Base-by-base conservation (phyloP, 2,888 invertebrate genomes). In the Auanema freiburgensis region DNA sequence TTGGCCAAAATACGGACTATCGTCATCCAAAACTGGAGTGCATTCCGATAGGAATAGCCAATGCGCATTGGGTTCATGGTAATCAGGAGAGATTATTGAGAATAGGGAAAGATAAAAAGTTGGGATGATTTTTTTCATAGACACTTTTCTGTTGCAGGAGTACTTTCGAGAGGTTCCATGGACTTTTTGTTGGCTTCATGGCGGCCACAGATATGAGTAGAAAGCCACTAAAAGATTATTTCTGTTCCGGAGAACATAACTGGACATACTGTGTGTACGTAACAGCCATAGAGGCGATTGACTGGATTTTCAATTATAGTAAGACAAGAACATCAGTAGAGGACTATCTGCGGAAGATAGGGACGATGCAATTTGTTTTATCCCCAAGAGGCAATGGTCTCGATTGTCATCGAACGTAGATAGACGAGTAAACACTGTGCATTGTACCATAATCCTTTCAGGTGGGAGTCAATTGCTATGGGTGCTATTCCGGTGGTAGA, bases 331-430 rank as follows among this genome's bases (percentile, higher is more conserved):
- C 46, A 46, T 46, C 52, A 21, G 18, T 21, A 11, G 16, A 52
- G 1, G 52, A 21, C 52, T 52, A 21, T 23, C 12, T 52, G 16
- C 18, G n/a, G n/a, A 23, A 16, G n/a, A 52, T 52, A n/a, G 16
- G 18, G 8, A 52, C 18, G 5, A 21, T 24, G n/a, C 18, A 23
- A 1, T 52, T 52, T 12, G 52, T 52, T 23, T 18, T 52, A 6
- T 52, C 52, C 6, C 52, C 52, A 21, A 18, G 52, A 2, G 52
- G 52, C 8, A 16, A 52, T 23, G 52, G 52, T 8, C 18, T 52
- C 6, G 52, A 52, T 24, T 52, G 52, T 16, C 52, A 52, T 52
- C 18, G 52, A 16, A 52, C 52, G 52, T 52, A 18, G 16, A 18
- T 5, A 33, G 3, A 8, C 8, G 3, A 33, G 8, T 8, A 33